These are phyloP conservation scores for Idaea dimidiata DNA, from an alignment of 2,888 invertebrate species.

Conservation along the genomic window DNA sequence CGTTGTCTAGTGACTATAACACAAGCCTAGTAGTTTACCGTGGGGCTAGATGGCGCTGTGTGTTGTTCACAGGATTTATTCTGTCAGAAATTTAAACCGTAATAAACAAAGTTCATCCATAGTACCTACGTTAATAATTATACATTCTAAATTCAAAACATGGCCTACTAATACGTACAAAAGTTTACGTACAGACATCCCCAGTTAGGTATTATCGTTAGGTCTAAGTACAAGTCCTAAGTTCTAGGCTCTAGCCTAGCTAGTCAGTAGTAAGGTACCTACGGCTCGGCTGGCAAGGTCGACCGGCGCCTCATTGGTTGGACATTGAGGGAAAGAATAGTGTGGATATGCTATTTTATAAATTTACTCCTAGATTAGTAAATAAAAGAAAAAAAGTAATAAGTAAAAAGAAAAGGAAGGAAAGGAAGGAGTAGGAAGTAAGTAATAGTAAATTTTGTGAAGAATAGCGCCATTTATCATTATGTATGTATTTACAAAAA, in stretches of 20 bases:
- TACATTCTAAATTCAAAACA: constrained; percentile 22
- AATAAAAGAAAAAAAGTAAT: no score
- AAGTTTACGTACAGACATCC: constrained; percentile 10
- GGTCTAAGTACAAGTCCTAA: constrained; percentile 28
- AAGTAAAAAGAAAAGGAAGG: no score
- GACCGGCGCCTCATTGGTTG: constrained; percentile 74
- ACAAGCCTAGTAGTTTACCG: no score
- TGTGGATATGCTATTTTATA: constrained; percentile 43
- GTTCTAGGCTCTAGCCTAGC: constrained; percentile 31
- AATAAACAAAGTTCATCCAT: constrained; percentile 9
- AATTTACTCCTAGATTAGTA: background rate
- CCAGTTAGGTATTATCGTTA: constrained; percentile 12
- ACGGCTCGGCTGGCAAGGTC: constrained; percentile 63
- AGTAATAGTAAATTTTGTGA: no score
- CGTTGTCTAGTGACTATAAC: no score
- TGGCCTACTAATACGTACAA: constrained; percentile 18
- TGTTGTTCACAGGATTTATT: no score
- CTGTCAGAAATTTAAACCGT: background rate
- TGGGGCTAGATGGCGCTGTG: no score
- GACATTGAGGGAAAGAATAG: constrained; percentile 47
- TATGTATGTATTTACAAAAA: no score
- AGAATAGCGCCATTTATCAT: no score
- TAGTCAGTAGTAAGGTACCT: constrained; percentile 44
- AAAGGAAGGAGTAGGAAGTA: no score
- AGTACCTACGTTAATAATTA: constrained; percentile 19